Conservation (phyloP, 1,140 invertebrate genomes). For the Lerema accius region DNA sequence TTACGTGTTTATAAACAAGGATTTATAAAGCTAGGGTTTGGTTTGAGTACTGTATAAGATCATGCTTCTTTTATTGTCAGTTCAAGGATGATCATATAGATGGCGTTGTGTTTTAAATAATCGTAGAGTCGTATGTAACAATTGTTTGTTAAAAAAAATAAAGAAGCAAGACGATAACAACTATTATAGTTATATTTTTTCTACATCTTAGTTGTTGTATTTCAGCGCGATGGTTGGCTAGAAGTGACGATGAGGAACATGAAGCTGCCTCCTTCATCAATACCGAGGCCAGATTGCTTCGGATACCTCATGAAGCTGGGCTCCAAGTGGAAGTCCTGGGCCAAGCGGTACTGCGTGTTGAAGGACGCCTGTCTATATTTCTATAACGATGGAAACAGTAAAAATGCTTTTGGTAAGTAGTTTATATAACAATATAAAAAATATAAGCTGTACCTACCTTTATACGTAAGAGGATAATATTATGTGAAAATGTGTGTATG, state of each 20-base stretch:
- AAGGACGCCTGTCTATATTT: constrained; percentile 98
- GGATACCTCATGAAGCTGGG: constrained; percentile 94
- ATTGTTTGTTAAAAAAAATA: too few species aligned
- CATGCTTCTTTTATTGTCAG: not conserved
- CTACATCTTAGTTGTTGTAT: constrained; percentile 32
- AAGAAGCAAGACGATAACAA: too few species aligned
- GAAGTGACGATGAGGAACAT: constrained; percentile 85
- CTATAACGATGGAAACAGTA: constrained; percentile 93
- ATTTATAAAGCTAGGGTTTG: too few species aligned
- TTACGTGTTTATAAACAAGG: too few species aligned
- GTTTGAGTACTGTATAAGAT: too few species aligned
- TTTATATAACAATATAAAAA: too few species aligned
- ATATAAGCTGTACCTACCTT: too few species aligned
- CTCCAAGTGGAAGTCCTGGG: constrained; percentile 93
- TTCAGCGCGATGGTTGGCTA: constrained; percentile 83
- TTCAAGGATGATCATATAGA: not conserved
- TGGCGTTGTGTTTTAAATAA: too few species aligned
- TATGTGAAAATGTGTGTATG: too few species aligned
- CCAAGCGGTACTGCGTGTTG: constrained; percentile 95
- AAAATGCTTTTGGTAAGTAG: constrained; percentile 91
- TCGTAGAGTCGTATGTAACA: too few species aligned
- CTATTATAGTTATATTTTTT: too few species aligned
- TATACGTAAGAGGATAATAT: too few species aligned
- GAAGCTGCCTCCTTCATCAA: constrained; percentile 87
- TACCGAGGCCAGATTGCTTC: constrained; percentile 93